phyloP scores from a whole-genome alignment of 2,113 vertebrate genomes.

The Columbina picui region DNA sequence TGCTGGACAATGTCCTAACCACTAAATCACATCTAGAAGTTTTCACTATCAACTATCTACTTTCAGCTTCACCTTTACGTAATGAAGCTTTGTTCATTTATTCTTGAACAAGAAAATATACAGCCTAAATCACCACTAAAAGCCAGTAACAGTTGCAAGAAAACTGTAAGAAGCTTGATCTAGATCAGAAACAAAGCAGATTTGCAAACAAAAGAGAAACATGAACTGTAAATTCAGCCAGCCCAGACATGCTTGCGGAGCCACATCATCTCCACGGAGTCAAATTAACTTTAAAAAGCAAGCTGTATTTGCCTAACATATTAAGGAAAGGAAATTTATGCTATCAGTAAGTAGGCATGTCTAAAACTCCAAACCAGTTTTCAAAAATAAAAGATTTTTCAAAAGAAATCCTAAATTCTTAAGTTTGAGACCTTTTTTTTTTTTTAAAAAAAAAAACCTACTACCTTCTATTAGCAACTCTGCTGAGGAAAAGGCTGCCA shows the following conservation, averaged over 20 bases:
- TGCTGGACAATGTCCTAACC: fast-evolving
- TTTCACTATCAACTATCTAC: not conserved
- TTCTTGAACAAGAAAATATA: not conserved
- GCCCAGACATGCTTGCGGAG: not conserved
- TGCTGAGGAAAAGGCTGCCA: not conserved
- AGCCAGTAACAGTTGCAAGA: not conserved
- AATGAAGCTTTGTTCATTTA: not conserved
- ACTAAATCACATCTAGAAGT: not conserved
- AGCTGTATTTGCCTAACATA: not conserved
- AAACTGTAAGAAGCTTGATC: not conserved
- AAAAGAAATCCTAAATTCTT: not conserved
- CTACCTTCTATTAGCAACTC: not conserved
- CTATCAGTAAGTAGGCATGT: not conserved
- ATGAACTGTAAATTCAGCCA: not conserved
- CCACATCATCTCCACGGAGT: not conserved
- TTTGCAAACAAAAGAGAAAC: not conserved
- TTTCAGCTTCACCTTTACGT: not conserved
- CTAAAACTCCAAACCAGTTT: not conserved
- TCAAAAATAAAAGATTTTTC: not conserved
- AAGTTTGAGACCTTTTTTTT: not conserved
- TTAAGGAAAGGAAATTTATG: not conserved
- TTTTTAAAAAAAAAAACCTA: no score
- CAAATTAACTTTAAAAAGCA: not conserved
- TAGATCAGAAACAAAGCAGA: not conserved
- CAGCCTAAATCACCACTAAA: not conserved